phyloP scores from a whole-genome alignment of 1,140 invertebrate species.

The Drosophila tani region DNA sequence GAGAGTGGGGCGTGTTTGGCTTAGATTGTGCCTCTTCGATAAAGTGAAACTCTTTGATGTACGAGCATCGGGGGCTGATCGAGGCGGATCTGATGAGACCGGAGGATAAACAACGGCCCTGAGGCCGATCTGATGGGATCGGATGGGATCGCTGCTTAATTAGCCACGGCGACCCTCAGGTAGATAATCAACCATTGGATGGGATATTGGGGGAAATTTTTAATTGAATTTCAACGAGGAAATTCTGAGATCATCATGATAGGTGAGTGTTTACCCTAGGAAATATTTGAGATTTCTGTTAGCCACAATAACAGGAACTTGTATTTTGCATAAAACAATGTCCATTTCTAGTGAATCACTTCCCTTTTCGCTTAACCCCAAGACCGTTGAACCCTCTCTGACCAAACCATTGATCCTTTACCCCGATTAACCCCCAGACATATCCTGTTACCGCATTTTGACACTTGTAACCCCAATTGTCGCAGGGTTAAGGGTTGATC shows the following conservation, averaged over 20 bases:
- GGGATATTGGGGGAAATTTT: slow-evolving; percentile 18
- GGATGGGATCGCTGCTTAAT: slow-evolving; percentile 36
- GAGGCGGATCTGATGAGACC: slow-evolving; percentile 46
- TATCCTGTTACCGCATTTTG: slow-evolving; percentile 45
- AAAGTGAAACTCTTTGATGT: slow-evolving; percentile 60
- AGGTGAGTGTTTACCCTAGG: not conserved
- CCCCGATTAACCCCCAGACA: slow-evolving; percentile 30
- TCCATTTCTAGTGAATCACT: slow-evolving; percentile 9
- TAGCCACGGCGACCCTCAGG: slow-evolving; percentile 43
- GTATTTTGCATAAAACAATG: not conserved
- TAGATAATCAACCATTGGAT: slow-evolving; percentile 28
- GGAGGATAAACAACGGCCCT: slow-evolving; percentile 41
- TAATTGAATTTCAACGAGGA: slow-evolving; percentile 37
- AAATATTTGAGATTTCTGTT: not conserved
- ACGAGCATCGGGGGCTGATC: slow-evolving; percentile 29
- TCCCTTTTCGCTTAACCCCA: slow-evolving; percentile 11
- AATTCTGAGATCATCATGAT: slow-evolving; percentile 20
- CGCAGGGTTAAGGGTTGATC: slow-evolving; percentile 59
- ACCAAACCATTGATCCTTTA: slow-evolving; percentile 30
- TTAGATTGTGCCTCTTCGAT: slow-evolving; percentile 52
- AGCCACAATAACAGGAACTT: not conserved
- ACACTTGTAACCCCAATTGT: slow-evolving; percentile 32
- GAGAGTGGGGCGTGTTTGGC: slow-evolving; percentile 55
- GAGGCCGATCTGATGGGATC: not conserved
- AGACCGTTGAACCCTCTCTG: slow-evolving; percentile 18